Base-by-base conservation (phyloP, 2,888 invertebrate genomes). In the Eueremaeus valkanovi region DNA sequence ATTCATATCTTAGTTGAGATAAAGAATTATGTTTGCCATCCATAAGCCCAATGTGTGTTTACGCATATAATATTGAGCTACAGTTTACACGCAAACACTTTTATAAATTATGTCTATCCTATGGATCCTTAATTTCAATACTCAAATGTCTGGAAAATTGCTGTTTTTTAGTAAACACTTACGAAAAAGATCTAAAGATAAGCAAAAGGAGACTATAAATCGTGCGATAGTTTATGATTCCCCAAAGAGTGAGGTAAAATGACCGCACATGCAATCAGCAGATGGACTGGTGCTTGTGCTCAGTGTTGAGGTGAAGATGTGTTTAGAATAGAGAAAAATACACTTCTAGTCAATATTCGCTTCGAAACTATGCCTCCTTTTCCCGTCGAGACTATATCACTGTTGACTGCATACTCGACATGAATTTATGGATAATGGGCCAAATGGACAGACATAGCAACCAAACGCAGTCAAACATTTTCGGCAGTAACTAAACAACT, bases 241-340 rank as follows among this genome's bases (percentile, higher is more conserved):
- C 68, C 66, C 9, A 36, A 9, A 68, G 68, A 68, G 33, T 40
- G n/a, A 68, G 42, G 40, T 68, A 68, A 42, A 68, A 42, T 33
- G 68, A 68, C 68, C 36, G n/a, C 36, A n/a, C 68, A 68, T 68
- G 40, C 68, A 68, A 68, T 68, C 68, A 68, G 42, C 9, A 68
- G 42, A 68, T 68, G 68, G 68, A 68, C 24, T 33, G 68, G 24
- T 40, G 63, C 33, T 31, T 63, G n/a, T 24, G 36, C 27, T 24
- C 24, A 68, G n/a, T 24, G 36, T 42, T 24, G 42, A 68, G 68
- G 68, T 68, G 24, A 40, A 24, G 68, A 68, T 68, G 68, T 68
- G 68, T 42, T 68, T 42, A 40, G 68, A 68, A 68, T 68, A 24
- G 42, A 68, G 68, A 68, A 68, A 68, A 68, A 68, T 68, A 42